phyloP scores from a whole-genome alignment of 2,888 invertebrate genomes.

The Teinopalpus imperialis region DNA sequence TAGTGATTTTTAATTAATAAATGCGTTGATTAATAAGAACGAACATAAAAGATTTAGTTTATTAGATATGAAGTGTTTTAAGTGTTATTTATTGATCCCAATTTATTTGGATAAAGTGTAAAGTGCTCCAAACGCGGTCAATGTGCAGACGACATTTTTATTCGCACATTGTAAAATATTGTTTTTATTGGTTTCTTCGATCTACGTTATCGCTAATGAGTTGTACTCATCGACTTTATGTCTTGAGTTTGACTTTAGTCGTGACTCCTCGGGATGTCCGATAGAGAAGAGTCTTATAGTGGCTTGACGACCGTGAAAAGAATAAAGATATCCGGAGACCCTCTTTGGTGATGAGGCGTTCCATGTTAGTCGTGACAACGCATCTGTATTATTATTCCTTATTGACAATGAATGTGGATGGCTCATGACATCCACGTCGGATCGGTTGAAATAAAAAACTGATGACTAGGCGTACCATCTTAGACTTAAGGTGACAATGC shows the following conservation, averaged over 20 bases:
- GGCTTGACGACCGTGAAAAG: too few species aligned
- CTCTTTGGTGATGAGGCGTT: too few species aligned
- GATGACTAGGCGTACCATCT: too few species aligned
- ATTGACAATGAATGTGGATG: too few species aligned
- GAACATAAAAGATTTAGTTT: constrained; percentile 6
- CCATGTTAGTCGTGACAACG: too few species aligned
- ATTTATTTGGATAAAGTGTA: neutral
- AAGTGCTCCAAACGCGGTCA: constrained; percentile 12
- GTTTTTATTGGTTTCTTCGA: constrained; percentile 12
- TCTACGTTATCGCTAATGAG: constrained; percentile 15
- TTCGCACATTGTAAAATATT: constrained; percentile 11
- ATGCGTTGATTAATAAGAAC: constrained; percentile 13
- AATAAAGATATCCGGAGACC: too few species aligned
- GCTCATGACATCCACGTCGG: too few species aligned
- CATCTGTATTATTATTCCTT: too few species aligned
- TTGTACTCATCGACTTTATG: constrained; percentile 1
- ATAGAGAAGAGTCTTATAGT: too few species aligned
- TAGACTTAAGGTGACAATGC: too few species aligned
- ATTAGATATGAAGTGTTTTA: constrained; percentile 18
- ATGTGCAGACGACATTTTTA: constrained; percentile 19
- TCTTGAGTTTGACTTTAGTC: neutral
- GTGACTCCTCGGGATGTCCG: too few species aligned
- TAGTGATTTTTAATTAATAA: constrained; percentile 3
- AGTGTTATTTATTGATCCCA: constrained; percentile 13
- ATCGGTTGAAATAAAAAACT: too few species aligned